Base-by-base conservation (phyloP, 2,888 invertebrate species). In the Lasioglossum villosulum region DNA sequence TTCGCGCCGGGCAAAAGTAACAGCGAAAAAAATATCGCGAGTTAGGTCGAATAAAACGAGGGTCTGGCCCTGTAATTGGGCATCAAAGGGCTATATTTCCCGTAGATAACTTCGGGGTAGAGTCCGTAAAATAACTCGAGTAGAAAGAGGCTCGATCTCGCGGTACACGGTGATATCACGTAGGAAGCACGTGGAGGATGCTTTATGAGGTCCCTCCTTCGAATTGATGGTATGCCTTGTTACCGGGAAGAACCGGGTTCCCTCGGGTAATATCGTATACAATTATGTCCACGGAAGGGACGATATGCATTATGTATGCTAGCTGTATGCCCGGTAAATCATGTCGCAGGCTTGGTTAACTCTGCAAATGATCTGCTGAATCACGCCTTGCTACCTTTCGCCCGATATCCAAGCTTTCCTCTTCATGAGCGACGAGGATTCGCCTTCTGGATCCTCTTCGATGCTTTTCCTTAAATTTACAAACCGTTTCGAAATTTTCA, bases 231-330 rank as follows among this genome's bases (percentile, higher is more conserved):
- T 94, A 94, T 93, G 93, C 93, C 94, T 94, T 94, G 94, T 94
- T 94, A 94, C 94, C 93, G 94, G 91, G 93, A 88, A 91, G 91
- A 88, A 88, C 89, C 90, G 84, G 85, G 89, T 87, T 94, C 94
- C 94, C 94, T 78, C 84, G 94, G 94, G 94, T 94, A 94, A 94
- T 94, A 94, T 94, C 93, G 91, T 92, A 94, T 94, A 94, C 94
- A 94, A 94, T 94, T 94, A 94, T 94, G 93, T 94, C 93, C 92
- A 93, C 92, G 82, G 92, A 89, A 92, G 84, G 89, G 89, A 91
- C 91, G 89, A 88, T 92, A 94, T 94, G 93, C 93, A 94, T 94
- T 93, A 94, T 94, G 94, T 92, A 94, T 94, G 87, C 80, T 85
- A 80, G 42, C 70, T 76, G 77, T 80, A 80, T 79, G 74, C 84